Evolutionary conservation across 2,888 invertebrate genomes (phyloP).

Genomic region (Galerucella pusilla): DNA sequence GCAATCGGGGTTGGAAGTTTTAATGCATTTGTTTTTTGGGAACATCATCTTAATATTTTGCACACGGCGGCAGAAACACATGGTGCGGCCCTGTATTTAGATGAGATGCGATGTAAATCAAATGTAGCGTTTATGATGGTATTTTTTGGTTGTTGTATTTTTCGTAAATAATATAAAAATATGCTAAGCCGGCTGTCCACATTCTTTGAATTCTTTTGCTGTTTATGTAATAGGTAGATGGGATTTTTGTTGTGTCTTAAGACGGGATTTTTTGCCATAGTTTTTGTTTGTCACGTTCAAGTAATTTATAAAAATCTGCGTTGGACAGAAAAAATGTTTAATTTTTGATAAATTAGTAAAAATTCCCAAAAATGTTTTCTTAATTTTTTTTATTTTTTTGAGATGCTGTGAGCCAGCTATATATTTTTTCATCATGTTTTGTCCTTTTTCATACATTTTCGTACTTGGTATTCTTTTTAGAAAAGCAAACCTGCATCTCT

Average conservation of each 20-base stretch:
- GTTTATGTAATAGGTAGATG: conserved; percentile 17
- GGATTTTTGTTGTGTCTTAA: conserved; percentile 19
- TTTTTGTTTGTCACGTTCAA: background rate
- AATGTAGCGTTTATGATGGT: conserved; percentile 6
- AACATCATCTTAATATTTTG: too few species aligned
- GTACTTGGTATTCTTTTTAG: too few species aligned
- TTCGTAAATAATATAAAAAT: conserved; percentile 26
- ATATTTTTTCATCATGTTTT: too few species aligned
- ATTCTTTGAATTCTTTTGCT: conserved; percentile 29
- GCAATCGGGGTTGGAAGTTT: too few species aligned
- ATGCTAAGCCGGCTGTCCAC: conserved; percentile 17
- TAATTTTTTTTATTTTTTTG: too few species aligned
- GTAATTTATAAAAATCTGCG: background rate
- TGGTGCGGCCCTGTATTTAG: background rate
- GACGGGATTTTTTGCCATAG: background rate
- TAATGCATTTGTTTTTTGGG: too few species aligned
- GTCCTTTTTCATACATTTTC: too few species aligned
- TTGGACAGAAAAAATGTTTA: background rate
- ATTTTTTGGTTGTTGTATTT: conserved; percentile 32
- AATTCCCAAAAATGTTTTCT: too few species aligned
- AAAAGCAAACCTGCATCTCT: too few species aligned
- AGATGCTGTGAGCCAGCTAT: too few species aligned
- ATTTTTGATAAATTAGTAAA: background rate
- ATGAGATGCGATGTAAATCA: conserved; percentile 33
- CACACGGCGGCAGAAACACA: too few species aligned